Conservation (phyloP, 2,888 invertebrate genomes). For the Athalia rosae region DNA sequence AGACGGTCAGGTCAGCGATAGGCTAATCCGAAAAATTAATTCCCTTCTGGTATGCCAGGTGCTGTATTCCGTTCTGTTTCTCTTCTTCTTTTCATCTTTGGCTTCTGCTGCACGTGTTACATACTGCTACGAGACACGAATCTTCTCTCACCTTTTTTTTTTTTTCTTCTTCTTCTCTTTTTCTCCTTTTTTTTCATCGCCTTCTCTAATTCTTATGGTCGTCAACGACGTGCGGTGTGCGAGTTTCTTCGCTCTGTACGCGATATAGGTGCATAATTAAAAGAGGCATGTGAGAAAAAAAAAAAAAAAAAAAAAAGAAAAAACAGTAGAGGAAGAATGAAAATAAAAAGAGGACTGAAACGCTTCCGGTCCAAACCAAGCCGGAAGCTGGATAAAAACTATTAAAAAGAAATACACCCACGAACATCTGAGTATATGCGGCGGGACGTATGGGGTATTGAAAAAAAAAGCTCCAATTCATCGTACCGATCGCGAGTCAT, state of each 20-base stretch:
- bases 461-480: neutral
- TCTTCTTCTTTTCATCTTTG: constrained; percentile 1
- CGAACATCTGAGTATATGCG: neutral
- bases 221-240: constrained; percentile 8
- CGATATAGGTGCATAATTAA: constrained; percentile 59
- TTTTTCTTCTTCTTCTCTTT: too few species aligned
- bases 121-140: neutral
- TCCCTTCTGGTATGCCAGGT: constrained; percentile 66
- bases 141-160: too few species aligned
- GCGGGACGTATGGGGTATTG: neutral
- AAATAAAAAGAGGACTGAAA: constrained; percentile 70
- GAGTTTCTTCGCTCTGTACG: neutral
- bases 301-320: too few species aligned
- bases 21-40: constrained; percentile 73
- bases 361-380: constrained; percentile 64
- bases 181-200: too few species aligned
- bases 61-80: constrained; percentile 53
- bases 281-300: constrained; percentile 62
- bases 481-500: neutral
- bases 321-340: constrained; percentile 50
- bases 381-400: constrained; percentile 62
- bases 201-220: too few species aligned
- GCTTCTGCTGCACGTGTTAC: neutral
- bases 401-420: constrained; percentile 27
- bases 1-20: constrained; percentile 62